Conservation (phyloP, 2,888 invertebrate genomes). For the Capitulum mitella region DNA sequence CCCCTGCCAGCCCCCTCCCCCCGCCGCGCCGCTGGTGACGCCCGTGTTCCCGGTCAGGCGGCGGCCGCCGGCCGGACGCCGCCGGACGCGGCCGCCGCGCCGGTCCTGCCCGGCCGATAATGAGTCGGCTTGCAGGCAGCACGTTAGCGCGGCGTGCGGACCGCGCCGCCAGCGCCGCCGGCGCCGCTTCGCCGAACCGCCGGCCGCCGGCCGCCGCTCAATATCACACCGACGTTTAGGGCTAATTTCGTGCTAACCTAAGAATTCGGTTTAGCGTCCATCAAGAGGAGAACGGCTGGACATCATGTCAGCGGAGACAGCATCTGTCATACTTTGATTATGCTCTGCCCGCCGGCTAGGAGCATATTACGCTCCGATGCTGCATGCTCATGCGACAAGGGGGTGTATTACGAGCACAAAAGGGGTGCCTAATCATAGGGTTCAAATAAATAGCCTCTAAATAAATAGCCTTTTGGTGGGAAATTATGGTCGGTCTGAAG, state of each 20-base stretch:
- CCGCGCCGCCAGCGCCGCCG: neutral
- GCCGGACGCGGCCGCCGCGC: neutral
- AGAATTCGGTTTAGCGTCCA: conserved; percentile 12
- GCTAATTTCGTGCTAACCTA: conserved; percentile 17
- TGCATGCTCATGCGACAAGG: conserved; percentile 20
- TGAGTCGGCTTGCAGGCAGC: neutral
- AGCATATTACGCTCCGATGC: neutral
- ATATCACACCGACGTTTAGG: conserved; percentile 12
- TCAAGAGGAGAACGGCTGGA: neutral
- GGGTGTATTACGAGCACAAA: conserved; percentile 11
- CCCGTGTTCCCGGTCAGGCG: too few species aligned
- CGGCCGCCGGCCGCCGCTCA: neutral
- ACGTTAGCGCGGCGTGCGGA: neutral
- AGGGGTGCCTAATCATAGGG: conserved; percentile 16
- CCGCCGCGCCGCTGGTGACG: too few species aligned
- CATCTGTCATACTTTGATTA: conserved; percentile 17
- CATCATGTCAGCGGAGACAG: conserved; percentile 1
- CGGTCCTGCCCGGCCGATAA: neutral
- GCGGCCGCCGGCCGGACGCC: too few species aligned
- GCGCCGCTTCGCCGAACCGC: neutral
- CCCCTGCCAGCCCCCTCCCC: too few species aligned
- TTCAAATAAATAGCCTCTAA: conserved; percentile 25
- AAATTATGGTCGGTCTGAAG: conserved; percentile 5
- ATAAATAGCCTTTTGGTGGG: conserved; percentile 23
- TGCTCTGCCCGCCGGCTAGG: neutral